Evolutionary conservation across 2,888 invertebrate genomes (phyloP).

Genomic region (Dastarcus helophoroides): DNA sequence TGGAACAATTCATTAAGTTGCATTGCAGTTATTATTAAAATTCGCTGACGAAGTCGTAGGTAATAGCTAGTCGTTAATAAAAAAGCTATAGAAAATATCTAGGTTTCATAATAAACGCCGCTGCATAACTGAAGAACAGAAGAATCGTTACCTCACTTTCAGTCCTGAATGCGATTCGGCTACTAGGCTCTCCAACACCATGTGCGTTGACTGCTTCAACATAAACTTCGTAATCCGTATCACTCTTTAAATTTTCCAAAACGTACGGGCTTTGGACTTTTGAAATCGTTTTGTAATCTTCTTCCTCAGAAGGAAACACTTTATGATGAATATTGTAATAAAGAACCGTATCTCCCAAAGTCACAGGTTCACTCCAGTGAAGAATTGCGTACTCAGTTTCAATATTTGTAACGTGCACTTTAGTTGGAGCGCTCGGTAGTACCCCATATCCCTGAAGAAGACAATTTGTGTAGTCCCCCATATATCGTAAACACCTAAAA

Average conservation of each 20-base stretch:
- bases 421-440: constrained; percentile 60
- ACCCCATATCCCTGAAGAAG: constrained; percentile 77
- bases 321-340: constrained; percentile 39
- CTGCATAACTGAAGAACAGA: background rate
- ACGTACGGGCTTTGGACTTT: constrained; percentile 59
- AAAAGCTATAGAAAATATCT: too few species aligned
- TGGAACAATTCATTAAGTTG: too few species aligned
- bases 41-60: too few species aligned
- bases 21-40: too few species aligned
- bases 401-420: constrained; percentile 59
- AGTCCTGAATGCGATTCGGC: constrained; percentile 65
- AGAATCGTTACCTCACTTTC: constrained; percentile 46
- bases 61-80: too few species aligned
- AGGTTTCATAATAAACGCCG: background rate
- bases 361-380: constrained; percentile 64
- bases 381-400: constrained; percentile 66
- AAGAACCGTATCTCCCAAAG: constrained; percentile 56
- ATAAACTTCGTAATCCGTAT: constrained; percentile 69
- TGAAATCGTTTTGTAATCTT: constrained; percentile 32
- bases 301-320: constrained; percentile 24
- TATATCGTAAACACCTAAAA: constrained; percentile 63
- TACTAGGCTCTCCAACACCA: constrained; percentile 65
- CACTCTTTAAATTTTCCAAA: constrained; percentile 59
- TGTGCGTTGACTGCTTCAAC: constrained; percentile 70
- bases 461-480: constrained; percentile 71